Evolutionary conservation across 2,888 invertebrate species (phyloP).

Genomic region (Stegophylla sp.): DNA sequence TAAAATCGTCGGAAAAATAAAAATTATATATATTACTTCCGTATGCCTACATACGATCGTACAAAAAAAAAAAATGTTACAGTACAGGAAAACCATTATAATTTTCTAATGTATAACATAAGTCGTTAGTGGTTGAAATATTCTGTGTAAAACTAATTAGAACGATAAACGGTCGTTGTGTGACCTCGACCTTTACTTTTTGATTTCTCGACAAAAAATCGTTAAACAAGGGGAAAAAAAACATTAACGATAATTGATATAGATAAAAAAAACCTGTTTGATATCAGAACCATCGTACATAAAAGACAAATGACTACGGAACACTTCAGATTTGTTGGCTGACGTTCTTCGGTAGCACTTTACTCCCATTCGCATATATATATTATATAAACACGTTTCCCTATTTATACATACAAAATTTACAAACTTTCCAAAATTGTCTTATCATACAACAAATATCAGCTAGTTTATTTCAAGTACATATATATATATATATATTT

Average conservation of each 20-base stretch:
- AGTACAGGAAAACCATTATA: too few species aligned
- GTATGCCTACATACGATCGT: too few species aligned
- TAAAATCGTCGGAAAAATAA: too few species aligned
- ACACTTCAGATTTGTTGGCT: background rate
- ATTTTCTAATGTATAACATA: too few species aligned
- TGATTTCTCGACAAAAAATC: background rate
- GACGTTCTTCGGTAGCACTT: slow-evolving; percentile 1
- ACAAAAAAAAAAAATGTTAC: too few species aligned
- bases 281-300: background rate
- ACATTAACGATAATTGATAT: slow-evolving; percentile 4
- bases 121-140: background rate
- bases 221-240: background rate
- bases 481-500: background rate
- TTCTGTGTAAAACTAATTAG: background rate
- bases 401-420: too few species aligned
- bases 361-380: too few species aligned
- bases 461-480: background rate
- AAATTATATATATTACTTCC: too few species aligned
- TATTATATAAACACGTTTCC: background rate
- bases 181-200: background rate
- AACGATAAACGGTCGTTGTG: slow-evolving; percentile 10
- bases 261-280: slow-evolving; percentile 12
- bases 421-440: background rate
- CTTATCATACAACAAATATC: too few species aligned
- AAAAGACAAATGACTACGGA: background rate